These are phyloP conservation scores for Natator depressus DNA, from an alignment of 2,113 vertebrate species.

Conservation along the genomic window DNA sequence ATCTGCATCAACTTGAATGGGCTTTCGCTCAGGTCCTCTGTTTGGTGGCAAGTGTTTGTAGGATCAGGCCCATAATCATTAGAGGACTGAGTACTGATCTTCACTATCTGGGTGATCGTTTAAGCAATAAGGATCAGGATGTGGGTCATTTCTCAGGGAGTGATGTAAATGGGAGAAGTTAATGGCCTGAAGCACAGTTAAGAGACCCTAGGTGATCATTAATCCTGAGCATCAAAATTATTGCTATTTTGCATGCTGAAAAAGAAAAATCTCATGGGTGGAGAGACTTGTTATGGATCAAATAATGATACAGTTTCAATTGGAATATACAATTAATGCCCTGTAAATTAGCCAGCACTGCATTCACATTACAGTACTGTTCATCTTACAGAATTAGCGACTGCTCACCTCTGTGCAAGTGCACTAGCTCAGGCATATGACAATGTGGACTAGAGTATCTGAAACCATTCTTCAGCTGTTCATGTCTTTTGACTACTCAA, in stretches of 20 bases:
- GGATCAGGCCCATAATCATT: not conserved
- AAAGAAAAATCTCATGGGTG: not conserved
- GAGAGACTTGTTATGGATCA: fast-evolving
- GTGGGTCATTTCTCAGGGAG: not conserved
- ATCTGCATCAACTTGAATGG: not conserved
- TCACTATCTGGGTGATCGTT: not conserved
- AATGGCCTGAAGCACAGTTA: not conserved
- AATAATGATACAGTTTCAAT: fast-evolving
- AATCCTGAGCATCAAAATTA: not conserved
- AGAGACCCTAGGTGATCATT: not conserved
- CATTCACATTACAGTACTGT: not conserved
- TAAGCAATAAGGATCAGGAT: not conserved
- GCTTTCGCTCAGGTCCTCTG: not conserved
- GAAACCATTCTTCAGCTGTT: not conserved
- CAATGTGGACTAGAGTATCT: not conserved
- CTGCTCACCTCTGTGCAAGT: not conserved
- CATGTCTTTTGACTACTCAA: not conserved
- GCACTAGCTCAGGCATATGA: not conserved
- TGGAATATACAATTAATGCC: fast-evolving
- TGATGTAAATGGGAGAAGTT: not conserved
- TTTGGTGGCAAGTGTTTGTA: not conserved
- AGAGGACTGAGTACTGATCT: not conserved
- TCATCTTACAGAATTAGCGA: not conserved
- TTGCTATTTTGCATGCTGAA: not conserved
- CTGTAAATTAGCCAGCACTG: not conserved